Evolutionary conservation across 2,113 vertebrate genomes (phyloP), one percentile per base, ranked within the genome.

Genomic region (Amazona vittata): DNA sequence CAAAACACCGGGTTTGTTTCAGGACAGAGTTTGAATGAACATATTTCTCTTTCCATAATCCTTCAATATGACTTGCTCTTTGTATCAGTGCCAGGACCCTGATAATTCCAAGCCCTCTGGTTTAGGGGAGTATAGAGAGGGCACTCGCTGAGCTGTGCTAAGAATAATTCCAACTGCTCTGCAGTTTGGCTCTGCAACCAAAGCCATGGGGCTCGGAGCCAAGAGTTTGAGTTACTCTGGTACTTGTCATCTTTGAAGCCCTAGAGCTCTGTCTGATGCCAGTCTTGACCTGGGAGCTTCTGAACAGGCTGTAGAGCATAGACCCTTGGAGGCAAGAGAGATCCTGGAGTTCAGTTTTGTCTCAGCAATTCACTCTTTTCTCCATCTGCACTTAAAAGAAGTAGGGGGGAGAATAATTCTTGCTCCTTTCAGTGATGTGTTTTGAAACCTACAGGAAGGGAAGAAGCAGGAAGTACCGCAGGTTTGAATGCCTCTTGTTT

Each of bases 141-240:
- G 91, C 94, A 95, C 74, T 95, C 33, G 20, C 49, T 87, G 91
- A 94, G 81, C 86, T 95, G 95, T 80, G 94, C 95, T 97, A 97
- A 96, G 96, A 96, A 96, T 96, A 97, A 96, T 95, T 94, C 86
- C 94, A 96, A 95, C 81, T 94, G 94, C 89, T 94, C 49, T 93
- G 95, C 96, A 92, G 90, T 93, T 96, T 94, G 94, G 92, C 95
- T 94, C 57, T 96, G 93, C 96, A 96, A 93, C 91, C 93, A 93
- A 95, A 97, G 91, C 95, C 91, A 89, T 4, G 0, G 83, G 96
- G 96, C 96, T 41, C 6, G 0, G 83, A 92, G 96, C 96, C 96
- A 97, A 85, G 92, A 95, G 96, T 96, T 96, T 33, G 2, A 91
- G 89, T 94, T 97, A 89, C 95, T 87, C 93, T 92, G 86, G 92